phyloP scores from a whole-genome alignment of 2,888 invertebrate genomes.

The Dryocosmus kuriphilus region DNA sequence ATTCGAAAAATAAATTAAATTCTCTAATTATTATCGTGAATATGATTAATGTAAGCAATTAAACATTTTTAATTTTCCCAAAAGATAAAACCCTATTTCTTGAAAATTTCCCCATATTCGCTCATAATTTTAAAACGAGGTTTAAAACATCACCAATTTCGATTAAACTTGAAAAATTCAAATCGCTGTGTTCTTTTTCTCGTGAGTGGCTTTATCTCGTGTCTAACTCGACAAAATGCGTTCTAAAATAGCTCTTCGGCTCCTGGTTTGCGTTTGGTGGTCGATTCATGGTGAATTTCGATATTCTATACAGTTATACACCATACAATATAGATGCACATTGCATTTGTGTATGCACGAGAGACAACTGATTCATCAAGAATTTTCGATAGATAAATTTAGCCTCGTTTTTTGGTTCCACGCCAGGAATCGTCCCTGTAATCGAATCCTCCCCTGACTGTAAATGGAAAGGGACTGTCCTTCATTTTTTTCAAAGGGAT shows the following conservation, averaged over 20 bases:
- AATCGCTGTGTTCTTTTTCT: background rate
- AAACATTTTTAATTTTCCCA: no score
- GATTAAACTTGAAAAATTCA: background rate
- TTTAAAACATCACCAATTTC: background rate
- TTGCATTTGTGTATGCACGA: background rate
- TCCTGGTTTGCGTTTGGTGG: background rate
- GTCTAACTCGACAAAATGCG: background rate
- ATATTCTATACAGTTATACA: background rate
- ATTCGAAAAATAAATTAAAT: no score
- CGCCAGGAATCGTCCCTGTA: constrained; percentile 66
- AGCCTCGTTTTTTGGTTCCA: constrained; percentile 62
- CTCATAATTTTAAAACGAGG: background rate
- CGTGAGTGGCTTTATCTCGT: background rate
- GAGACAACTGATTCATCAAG: constrained; percentile 52
- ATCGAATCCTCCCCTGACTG: constrained; percentile 60
- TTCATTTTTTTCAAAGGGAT: constrained; percentile 6
- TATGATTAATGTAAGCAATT: no score
- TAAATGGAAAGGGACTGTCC: constrained; percentile 8
- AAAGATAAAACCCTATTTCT: background rate
- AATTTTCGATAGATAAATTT: constrained; percentile 61
- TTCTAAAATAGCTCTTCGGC: constrained; percentile 16
- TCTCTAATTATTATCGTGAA: no score
- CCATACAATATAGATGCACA: background rate
- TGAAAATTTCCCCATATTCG: background rate
- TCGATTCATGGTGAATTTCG: background rate